phyloP scores from a whole-genome alignment of 2,888 invertebrate genomes.

The Ornithoptera alexandrae region DNA sequence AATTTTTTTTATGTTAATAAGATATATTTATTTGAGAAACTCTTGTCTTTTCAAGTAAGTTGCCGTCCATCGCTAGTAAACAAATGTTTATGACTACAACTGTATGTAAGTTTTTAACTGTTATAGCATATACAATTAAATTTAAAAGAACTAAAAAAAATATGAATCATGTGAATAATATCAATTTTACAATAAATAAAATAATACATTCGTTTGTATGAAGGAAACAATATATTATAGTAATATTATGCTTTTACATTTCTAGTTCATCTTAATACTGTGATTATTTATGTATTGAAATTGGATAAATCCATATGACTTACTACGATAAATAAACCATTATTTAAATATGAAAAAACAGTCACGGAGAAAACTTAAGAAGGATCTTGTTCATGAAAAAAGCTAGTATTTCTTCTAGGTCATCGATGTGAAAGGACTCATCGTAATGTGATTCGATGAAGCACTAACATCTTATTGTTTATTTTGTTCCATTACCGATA shows the following conservation, averaged over 20 bases:
- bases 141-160: no score
- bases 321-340: not conserved
- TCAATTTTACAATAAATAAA: no score
- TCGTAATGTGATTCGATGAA: conserved; percentile 23
- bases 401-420: conserved; percentile 31
- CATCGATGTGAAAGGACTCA: conserved; percentile 40
- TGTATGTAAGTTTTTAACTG: not conserved
- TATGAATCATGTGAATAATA: no score
- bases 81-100: not conserved
- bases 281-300: not conserved
- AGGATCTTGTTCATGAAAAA: not conserved
- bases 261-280: no score
- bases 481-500: conserved; percentile 1
- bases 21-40: not conserved
- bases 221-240: no score
- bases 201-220: no score
- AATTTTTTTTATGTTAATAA: no score
- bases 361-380: conserved; percentile 5
- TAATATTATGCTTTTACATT: no score
- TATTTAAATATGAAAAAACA: not conserved
- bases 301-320: not conserved
- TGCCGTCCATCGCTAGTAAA: not conserved
- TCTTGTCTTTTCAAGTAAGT: conserved; percentile 13
- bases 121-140: no score
- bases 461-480: conserved; percentile 22